Evolutionary conservation across 35 echinoderm and acorn worm species (phyloP).

Genomic region (Anneissia japonica): DNA sequence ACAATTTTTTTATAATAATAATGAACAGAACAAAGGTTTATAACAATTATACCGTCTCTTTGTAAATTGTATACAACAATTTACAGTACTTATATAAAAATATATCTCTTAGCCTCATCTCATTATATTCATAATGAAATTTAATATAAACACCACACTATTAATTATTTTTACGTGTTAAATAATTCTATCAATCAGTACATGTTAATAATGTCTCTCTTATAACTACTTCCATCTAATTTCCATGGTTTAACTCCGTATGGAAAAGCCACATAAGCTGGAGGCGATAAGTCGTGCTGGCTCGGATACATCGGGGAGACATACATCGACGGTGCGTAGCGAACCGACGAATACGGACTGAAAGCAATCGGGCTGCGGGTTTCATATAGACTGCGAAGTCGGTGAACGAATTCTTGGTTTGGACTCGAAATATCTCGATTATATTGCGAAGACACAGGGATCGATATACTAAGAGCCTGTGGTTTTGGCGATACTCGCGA

Average conservation of each 20-base stretch:
- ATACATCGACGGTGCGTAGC: neutral
- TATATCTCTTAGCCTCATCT: too few species aligned
- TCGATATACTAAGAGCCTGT: neutral
- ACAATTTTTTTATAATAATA: too few species aligned
- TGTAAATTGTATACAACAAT: too few species aligned
- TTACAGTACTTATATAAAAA: too few species aligned
- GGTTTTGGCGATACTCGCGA: neutral
- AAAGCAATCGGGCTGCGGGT: neutral
- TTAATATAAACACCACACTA: too few species aligned
- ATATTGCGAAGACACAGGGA: neutral
- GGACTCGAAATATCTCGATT: neutral
- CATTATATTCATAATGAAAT: too few species aligned
- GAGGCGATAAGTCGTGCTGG: neutral
- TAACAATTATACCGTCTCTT: too few species aligned
- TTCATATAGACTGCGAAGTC: neutral
- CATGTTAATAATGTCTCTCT: neutral
- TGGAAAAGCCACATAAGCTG: neutral
- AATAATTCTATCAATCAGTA: too few species aligned
- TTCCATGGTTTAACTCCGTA: neutral
- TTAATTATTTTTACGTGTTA: too few species aligned
- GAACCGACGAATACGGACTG: neutral
- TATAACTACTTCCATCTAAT: neutral
- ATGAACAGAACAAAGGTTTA: too few species aligned
- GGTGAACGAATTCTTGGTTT: neutral
- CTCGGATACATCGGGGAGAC: neutral